Percentiles rank a stretch among this genome's conserved stretches.
These are phyloP conservation scores for Pagetopsis macropterus DNA, from an alignment of 2,797 vertebrate species.

Conservation along the genomic window DNA sequence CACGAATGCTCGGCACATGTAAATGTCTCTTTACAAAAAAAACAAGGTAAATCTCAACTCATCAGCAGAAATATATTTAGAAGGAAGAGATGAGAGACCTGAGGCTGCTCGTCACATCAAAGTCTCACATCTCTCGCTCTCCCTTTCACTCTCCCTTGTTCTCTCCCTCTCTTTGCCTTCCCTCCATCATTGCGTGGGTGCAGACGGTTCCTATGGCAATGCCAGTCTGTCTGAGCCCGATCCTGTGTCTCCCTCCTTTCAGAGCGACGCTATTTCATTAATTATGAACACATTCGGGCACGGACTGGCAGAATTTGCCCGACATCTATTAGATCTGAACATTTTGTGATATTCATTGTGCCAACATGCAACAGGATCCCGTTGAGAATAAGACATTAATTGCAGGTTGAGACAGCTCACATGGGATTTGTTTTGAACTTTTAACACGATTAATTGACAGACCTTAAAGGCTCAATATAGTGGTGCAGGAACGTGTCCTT, in stretches of 20 bases:
- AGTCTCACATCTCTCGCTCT: constrained; percentile 50
- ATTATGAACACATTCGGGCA: constrained; percentile 47
- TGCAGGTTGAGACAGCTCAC: constrained; percentile 20
- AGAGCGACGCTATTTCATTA: constrained; percentile 46
- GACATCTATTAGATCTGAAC: constrained; percentile 40
- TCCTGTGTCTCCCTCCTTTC: constrained; percentile 58
- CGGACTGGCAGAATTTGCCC: constrained; percentile 27
- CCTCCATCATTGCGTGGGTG: constrained; percentile 65
- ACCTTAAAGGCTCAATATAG: too few relatives aligned
- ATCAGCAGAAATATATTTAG: constrained; percentile 71
- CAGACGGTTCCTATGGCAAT: constrained; percentile 77
- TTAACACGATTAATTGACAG: too few relatives aligned
- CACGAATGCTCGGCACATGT: constrained; percentile 57
- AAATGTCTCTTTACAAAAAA: constrained; percentile 39
- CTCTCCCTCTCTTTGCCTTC: constrained; percentile 49
- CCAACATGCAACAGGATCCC: neutral
- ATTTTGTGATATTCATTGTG: constrained; percentile 22
- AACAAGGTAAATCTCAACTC: constrained; percentile 53
- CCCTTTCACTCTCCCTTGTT: constrained; percentile 37
- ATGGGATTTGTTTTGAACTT: too few relatives aligned
- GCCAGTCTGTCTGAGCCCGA: constrained; percentile 65
- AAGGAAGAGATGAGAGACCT: constrained; percentile 69
- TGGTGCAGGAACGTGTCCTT: too few relatives aligned
- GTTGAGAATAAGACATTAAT: constrained; percentile 5
- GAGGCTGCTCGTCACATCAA: constrained; percentile 74